phyloP scores from a whole-genome alignment of 2,888 invertebrate genomes.

The Thumatha senex region DNA sequence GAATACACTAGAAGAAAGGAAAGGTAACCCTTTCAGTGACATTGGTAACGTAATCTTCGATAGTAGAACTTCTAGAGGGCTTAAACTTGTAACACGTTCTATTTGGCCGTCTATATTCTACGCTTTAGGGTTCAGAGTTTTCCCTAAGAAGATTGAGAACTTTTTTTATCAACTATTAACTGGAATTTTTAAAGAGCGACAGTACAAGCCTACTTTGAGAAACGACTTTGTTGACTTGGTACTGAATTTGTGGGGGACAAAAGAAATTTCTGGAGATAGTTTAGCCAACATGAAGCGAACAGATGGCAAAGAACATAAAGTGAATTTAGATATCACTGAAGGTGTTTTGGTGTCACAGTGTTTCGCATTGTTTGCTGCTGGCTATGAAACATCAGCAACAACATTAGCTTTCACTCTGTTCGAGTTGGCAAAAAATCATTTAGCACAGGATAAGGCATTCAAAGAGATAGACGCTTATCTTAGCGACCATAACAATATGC shows the following conservation, averaged over 20 bases:
- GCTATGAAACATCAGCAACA: slow-evolving; percentile 57
- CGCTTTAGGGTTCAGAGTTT: slow-evolving; percentile 41
- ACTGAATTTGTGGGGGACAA: slow-evolving; percentile 45
- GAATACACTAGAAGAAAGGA: slow-evolving; percentile 42
- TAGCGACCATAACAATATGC: slow-evolving; percentile 35
- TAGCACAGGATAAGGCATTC: slow-evolving; percentile 40
- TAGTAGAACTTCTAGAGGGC: slow-evolving; percentile 33
- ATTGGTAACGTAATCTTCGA: slow-evolving; percentile 51
- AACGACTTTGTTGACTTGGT: slow-evolving; percentile 61
- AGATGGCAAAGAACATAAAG: slow-evolving; percentile 38
- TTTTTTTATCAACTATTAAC: slow-evolving; percentile 49
- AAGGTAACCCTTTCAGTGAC: slow-evolving; percentile 44
- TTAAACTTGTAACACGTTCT: slow-evolving; percentile 39
- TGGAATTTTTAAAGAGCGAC: slow-evolving; percentile 45
- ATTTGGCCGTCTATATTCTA: slow-evolving; percentile 63
- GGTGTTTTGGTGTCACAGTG: slow-evolving; percentile 79
- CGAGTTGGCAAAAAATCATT: slow-evolving; percentile 52
- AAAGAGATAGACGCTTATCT: slow-evolving; percentile 53
- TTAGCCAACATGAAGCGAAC: slow-evolving; percentile 41
- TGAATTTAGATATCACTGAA: slow-evolving; percentile 44
- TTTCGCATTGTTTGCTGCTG: slow-evolving; percentile 71
- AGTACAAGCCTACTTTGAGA: slow-evolving; percentile 42
- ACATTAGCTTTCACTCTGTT: slow-evolving; percentile 46
- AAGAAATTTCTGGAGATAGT: slow-evolving; percentile 49
- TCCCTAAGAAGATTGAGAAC: slow-evolving; percentile 38